Conservation (phyloP, 2,113 vertebrate genomes). For the Corynorhinus townsendii region DNA sequence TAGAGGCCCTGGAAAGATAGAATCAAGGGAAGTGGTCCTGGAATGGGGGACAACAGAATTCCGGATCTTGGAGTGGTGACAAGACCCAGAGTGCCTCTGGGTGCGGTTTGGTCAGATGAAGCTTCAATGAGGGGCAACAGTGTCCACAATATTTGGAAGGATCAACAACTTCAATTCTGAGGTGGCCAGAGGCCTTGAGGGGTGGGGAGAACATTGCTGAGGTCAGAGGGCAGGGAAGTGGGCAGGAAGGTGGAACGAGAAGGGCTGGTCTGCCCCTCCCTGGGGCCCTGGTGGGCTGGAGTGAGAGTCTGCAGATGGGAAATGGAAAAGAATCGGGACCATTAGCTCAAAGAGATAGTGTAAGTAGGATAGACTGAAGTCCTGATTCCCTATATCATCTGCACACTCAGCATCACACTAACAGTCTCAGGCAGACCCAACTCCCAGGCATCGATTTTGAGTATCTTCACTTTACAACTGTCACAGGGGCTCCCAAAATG, state of each 20-base stretch:
- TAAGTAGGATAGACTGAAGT: neutral
- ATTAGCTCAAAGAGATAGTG: neutral
- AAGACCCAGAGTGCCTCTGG: neutral
- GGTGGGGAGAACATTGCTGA: neutral
- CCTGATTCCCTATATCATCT: neutral
- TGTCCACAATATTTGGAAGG: neutral
- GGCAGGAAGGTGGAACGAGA: neutral
- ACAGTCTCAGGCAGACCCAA: neutral
- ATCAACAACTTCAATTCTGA: neutral
- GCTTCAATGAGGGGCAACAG: neutral
- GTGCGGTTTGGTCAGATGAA: neutral
- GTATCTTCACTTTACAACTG: neutral
- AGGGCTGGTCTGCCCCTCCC: neutral
- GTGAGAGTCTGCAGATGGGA: neutral
- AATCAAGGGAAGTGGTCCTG: neutral
- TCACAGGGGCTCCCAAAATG: neutral
- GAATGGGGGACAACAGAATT: neutral
- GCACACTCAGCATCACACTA: neutral
- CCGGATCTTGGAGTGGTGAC: neutral
- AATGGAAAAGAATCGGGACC: neutral
- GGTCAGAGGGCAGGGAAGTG: neutral
- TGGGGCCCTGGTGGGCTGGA: accelerated
- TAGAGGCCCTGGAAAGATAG: neutral
- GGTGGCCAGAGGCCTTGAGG: neutral
- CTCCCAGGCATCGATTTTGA: neutral